These are phyloP conservation scores for Lagopus muta DNA, from an alignment of 2,113 vertebrate genomes.

Conservation along the genomic window DNA sequence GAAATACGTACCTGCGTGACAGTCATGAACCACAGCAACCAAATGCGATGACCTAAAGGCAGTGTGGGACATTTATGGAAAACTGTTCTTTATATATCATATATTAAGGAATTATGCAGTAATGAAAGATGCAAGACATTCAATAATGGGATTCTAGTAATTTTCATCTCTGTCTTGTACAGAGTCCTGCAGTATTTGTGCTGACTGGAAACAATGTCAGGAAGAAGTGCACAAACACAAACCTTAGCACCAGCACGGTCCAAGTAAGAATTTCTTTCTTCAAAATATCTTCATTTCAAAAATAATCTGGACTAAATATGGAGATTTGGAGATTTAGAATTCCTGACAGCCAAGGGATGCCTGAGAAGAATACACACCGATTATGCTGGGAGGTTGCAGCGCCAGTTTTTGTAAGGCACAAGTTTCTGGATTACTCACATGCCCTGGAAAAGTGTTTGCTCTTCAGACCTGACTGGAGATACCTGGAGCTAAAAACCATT, in stretches of 20 bases:
- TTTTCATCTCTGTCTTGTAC: neutral
- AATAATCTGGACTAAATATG: neutral
- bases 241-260: neutral
- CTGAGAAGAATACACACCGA: neutral
- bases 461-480: neutral
- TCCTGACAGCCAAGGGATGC: neutral
- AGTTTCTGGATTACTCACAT: neutral
- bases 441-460: neutral
- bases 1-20: neutral
- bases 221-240: neutral
- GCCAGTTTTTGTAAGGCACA: neutral
- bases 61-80: neutral
- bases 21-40: neutral
- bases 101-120: conserved; percentile 20
- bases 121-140: neutral
- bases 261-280: neutral
- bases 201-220: neutral
- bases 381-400: neutral
- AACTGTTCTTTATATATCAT: neutral
- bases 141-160: neutral
- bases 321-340: neutral
- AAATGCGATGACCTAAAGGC: neutral
- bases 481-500: neutral
- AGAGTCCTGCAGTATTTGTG: neutral
- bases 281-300: neutral